Evolutionary conservation across 2,888 invertebrate genomes (phyloP), one percentile per base, ranked within the genome.

Genomic region (Proisotoma minuta): DNA sequence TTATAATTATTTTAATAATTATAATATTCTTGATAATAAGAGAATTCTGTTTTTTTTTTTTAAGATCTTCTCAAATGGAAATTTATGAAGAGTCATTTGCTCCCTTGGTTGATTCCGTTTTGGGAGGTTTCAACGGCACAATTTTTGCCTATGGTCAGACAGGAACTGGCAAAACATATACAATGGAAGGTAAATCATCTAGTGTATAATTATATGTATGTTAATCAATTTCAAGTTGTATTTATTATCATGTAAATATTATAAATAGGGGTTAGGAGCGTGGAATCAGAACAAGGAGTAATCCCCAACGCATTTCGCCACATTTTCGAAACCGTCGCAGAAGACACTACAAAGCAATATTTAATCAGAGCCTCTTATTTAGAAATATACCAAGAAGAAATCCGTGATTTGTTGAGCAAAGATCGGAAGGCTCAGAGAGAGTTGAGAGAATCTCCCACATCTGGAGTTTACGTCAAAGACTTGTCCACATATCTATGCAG

Each of bases 101-200:
- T 52, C 94, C 95, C 0, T 27, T 51, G 51, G 94, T 99, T 23
- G 87, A 94, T 69, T 94, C 94, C 1, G 98, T 98, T 3, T 83
- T 99, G 66, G 89, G 92, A 76, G 99, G 99, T 1, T 99, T 97
- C 80, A 99, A 99, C 80, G 97, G 98, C 15, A 99, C 98, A 74
- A 96, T 99, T 73, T 98, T 99, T 82, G 99, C 98, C 1, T 99
- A 99, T 79, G 99, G 98, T 0, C 99, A 99, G 81, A 99, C 99
- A 0, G 98, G 98, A 66, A 97, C 98, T 0, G 98, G 97, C 57
- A 85, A 86, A 77, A 86, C 85, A 5, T 84, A 80, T 74, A 85
- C 85, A 8, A 86, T 86, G 85, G 84, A 85, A 78, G 85, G 85
- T 79, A 71, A 58, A 53, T 43, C 43, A 12, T 18, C 18, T n/a